Conservation (phyloP, 2,113 vertebrate genomes). For the human region DNA sequence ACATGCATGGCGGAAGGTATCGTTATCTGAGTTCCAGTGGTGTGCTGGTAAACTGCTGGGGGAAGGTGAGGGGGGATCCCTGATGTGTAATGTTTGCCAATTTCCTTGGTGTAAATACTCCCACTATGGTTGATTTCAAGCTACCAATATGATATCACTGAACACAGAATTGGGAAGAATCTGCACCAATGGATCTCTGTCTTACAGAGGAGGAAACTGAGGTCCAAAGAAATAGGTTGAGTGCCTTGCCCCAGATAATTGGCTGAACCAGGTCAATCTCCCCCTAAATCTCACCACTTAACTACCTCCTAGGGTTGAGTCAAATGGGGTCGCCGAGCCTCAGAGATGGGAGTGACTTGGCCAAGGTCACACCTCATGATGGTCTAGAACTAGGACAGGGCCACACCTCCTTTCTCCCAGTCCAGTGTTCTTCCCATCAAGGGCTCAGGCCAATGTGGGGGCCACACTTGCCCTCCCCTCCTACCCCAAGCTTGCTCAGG, state of each 20-base stretch:
- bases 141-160: background rate
- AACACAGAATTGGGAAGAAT: background rate
- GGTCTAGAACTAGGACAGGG: background rate
- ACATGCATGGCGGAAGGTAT: background rate
- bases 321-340: background rate
- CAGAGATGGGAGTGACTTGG: background rate
- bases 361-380: background rate
- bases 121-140: background rate
- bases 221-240: background rate
- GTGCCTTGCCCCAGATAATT: background rate
- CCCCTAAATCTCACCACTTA: background rate
- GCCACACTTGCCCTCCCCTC: background rate
- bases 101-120: background rate
- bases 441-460: background rate
- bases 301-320: background rate
- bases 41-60: background rate
- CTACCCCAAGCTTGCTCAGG: background rate
- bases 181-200: background rate
- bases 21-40: background rate
- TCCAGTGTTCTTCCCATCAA: background rate
- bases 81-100: background rate
- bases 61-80: too few species aligned
- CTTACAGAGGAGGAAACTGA: slow-evolving; percentile 11
- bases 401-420: background rate
- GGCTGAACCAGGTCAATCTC: background rate